Evolutionary conservation across 1,140 invertebrate genomes (phyloP).

Genomic region (Lamellibrachia luymesi): DNA sequence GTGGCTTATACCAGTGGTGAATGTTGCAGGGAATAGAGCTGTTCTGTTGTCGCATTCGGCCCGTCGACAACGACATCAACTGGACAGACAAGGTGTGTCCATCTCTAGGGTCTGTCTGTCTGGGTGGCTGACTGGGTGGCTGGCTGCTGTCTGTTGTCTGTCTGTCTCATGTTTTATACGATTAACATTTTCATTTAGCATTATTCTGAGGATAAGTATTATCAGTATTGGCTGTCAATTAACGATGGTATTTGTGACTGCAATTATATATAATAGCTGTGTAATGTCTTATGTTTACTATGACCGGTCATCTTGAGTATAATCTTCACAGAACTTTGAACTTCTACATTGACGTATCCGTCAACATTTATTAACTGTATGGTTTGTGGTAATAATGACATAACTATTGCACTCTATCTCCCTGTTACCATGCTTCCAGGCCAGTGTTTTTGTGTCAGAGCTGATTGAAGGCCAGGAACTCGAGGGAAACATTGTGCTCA

Average conservation of each 20-base stretch:
- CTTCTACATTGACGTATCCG: background rate
- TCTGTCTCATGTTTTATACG: background rate
- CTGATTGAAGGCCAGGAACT: background rate
- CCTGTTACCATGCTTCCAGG: background rate
- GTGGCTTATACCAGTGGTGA: background rate
- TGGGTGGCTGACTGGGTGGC: background rate
- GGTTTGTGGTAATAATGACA: background rate
- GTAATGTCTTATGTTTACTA: too few species aligned
- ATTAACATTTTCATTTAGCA: too few species aligned
- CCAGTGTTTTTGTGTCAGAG: constrained; percentile 4
- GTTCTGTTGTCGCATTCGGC: constrained; percentile 12
- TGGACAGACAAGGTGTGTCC: constrained; percentile 3
- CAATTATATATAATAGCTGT: too few species aligned
- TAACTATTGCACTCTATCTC: background rate
- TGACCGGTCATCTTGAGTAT: background rate
- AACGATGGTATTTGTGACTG: too few species aligned
- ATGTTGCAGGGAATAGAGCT: background rate
- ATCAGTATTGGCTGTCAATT: too few species aligned
- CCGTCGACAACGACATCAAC: constrained; percentile 1
- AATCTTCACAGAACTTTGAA: too few species aligned
- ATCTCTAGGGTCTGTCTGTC: background rate
- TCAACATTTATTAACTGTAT: background rate
- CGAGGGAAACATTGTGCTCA: constrained; percentile 13
- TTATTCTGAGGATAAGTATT: too few species aligned
- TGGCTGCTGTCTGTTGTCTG: background rate